Conservation (phyloP, 2,888 invertebrate species). For the Fragum whitleyi region DNA sequence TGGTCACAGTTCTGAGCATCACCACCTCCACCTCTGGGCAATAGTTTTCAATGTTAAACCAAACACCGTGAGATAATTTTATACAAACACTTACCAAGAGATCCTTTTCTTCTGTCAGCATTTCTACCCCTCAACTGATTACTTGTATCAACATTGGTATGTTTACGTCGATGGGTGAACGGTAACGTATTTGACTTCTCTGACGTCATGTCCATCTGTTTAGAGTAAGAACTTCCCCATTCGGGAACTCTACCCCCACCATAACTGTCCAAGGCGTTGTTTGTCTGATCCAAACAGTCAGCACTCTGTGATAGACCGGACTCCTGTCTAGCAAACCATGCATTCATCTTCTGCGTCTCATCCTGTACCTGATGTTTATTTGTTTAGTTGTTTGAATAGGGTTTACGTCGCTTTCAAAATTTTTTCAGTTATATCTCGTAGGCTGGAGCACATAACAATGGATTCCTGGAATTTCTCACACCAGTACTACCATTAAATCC, state of each 20-base stretch:
- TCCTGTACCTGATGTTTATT: constrained; percentile 75
- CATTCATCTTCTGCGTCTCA: constrained; percentile 77
- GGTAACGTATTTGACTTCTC: constrained; percentile 63
- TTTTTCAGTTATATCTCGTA: no score
- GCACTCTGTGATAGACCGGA: constrained; percentile 25
- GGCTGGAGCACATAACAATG: no score
- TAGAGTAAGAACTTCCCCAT: constrained; percentile 20
- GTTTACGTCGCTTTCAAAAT: no score
- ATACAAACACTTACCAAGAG: constrained; percentile 46
- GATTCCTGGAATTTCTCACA: no score
- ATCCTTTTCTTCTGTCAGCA: constrained; percentile 50
- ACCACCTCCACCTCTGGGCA: no score
- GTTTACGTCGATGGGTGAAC: constrained; percentile 37
- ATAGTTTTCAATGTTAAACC: no score
- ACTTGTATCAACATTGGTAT: constrained; percentile 10
- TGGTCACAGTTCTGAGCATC: no score
- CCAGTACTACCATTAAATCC: no score
- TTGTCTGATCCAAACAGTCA: constrained; percentile 23
- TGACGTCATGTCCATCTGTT: constrained; percentile 15
- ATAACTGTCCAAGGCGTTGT: constrained; percentile 36
- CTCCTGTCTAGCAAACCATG: constrained; percentile 72
- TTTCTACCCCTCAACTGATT: constrained; percentile 46
- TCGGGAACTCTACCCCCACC: constrained; percentile 40
- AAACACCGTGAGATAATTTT: no score
- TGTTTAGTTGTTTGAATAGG: no score